phyloP scores from a whole-genome alignment of 2,797 vertebrate species.

The Rhinatrema bivittatum region DNA sequence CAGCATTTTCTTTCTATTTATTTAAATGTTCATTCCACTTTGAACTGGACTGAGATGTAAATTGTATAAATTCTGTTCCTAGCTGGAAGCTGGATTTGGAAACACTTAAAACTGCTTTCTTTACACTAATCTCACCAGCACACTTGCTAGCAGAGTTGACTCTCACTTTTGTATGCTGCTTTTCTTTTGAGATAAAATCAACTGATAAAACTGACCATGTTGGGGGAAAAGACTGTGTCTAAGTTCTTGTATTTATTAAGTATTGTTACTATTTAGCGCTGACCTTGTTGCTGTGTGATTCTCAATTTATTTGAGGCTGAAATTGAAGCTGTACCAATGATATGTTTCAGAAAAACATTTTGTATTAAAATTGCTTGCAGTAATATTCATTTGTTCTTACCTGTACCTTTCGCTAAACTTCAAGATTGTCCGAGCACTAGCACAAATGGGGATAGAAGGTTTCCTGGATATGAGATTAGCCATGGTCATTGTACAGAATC shows the following conservation, averaged over 20 bases:
- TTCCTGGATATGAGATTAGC: no score
- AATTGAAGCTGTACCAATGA: slow-evolving; percentile 73
- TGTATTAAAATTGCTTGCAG: slow-evolving; percentile 77
- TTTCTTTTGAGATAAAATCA: slow-evolving; percentile 39
- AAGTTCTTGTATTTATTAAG: slow-evolving; percentile 47
- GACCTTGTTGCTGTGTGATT: slow-evolving; percentile 69
- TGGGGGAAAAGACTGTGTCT: neutral
- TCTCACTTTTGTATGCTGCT: slow-evolving; percentile 45
- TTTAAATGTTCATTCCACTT: slow-evolving; percentile 53
- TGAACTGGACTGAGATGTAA: slow-evolving; percentile 38
- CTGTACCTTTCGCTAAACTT: no score
- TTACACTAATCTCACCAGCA: slow-evolving; percentile 60
- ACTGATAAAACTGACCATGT: slow-evolving; percentile 42
- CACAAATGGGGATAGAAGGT: no score
- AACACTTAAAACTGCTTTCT: slow-evolving; percentile 45
- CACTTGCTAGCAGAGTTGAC: slow-evolving; percentile 42
- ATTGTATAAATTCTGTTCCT: slow-evolving; percentile 36
- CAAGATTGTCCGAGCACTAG: no score
- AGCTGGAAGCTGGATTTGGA: slow-evolving; percentile 44
- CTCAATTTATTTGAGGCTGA: slow-evolving; percentile 68
- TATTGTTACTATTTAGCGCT: slow-evolving; percentile 48
- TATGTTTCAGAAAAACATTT: slow-evolving; percentile 67
- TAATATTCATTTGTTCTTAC: slow-evolving; percentile 56
- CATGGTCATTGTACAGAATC: no score
- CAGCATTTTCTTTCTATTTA: slow-evolving; percentile 51